phyloP scores from a whole-genome alignment of 2,113 vertebrate genomes.

The Pteruthius melanotis region DNA sequence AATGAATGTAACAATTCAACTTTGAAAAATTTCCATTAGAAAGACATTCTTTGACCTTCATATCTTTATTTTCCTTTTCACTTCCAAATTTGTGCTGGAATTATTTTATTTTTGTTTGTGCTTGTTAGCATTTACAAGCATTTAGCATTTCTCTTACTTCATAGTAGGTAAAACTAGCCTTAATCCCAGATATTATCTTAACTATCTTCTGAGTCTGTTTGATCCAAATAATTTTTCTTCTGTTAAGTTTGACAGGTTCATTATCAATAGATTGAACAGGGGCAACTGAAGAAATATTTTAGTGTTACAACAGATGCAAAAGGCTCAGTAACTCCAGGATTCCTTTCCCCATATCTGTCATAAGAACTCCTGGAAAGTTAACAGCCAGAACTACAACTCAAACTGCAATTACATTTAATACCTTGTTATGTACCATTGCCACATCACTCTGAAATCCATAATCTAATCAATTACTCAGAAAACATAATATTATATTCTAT shows the following conservation, averaged over 20 bases:
- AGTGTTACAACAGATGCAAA: not conserved
- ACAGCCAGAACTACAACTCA: not conserved
- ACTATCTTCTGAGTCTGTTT: not conserved
- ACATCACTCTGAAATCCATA: not conserved
- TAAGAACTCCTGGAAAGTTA: not conserved
- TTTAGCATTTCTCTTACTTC: not conserved
- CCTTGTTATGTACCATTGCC: not conserved
- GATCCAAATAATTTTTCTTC: not conserved
- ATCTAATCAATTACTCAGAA: not conserved
- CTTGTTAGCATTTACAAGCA: conserved; percentile 19
- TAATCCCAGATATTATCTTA: not conserved
- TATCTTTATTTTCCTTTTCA: not conserved
- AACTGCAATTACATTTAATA: not conserved
- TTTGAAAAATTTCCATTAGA: not conserved
- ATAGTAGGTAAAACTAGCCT: not conserved
- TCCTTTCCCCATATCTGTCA: not conserved
- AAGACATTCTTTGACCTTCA: not conserved
- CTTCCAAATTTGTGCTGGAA: not conserved
- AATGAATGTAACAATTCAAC: not conserved
- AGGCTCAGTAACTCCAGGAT: not conserved
- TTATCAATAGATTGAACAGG: not conserved
- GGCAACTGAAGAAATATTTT: not conserved
- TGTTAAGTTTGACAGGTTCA: not conserved
- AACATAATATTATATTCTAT: not conserved
- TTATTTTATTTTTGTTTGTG: not conserved